These are phyloP conservation scores for Drosophila niveifrons DNA, from an alignment of 2,888 invertebrate species.

Conservation along the genomic window DNA sequence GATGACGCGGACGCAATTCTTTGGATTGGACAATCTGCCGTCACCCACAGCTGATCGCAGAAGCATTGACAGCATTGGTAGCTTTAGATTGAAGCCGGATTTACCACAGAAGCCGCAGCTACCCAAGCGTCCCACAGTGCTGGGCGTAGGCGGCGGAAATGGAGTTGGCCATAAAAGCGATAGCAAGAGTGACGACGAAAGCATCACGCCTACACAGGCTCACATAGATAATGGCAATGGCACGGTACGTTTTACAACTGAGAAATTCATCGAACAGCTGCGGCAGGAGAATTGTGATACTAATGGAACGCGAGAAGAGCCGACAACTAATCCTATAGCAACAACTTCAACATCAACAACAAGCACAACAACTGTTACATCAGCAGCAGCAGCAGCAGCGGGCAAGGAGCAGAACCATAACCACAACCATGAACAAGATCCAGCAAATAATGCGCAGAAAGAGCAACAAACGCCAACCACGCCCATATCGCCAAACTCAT, in stretches of 20 bases:
- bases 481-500: conserved; percentile 80
- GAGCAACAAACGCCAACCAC: conserved; percentile 69
- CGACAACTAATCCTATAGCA: conserved; percentile 12
- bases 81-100: conserved; percentile 82
- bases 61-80: conserved; percentile 79
- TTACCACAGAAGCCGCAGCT: conserved; percentile 90
- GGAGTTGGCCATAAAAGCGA: conserved; percentile 42
- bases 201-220: conserved; percentile 69
- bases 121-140: conserved; percentile 89
- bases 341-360: conserved; percentile 16
- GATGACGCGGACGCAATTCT: conserved; percentile 83
- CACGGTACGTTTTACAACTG: conserved; percentile 67
- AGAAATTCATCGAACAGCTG: conserved; percentile 74
- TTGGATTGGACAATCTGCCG: conserved; percentile 81
- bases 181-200: conserved; percentile 79
- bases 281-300: conserved; percentile 75
- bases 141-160: conserved; percentile 48
- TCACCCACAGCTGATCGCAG: conserved; percentile 82
- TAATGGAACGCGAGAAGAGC: conserved; percentile 57
- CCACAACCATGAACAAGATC: conserved; percentile 53
- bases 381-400: conserved; percentile 7
- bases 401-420: conserved; percentile 60
- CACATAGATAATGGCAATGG: conserved; percentile 71
- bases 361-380: conserved; percentile 4
- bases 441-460: conserved; percentile 39